Evolutionary conservation across 2,888 invertebrate species (phyloP), one percentile per base, ranked within the genome.

Genomic region (Limnephilus lunatus): DNA sequence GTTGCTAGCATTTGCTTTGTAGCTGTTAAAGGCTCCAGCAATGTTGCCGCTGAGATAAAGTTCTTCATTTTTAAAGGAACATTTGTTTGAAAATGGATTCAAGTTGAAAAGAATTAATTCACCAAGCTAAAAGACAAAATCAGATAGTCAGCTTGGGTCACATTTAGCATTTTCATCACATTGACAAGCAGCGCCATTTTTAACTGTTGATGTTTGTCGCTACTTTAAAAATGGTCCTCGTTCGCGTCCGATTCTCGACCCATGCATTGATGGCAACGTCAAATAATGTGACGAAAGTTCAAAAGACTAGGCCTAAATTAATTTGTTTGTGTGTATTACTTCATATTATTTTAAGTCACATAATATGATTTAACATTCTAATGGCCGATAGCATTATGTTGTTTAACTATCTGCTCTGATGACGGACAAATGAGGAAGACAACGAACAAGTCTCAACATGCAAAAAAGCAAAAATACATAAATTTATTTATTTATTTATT

Each of bases 41-140:
- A 30, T 48, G 35, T 90, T 83, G 4, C 31, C 53, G 48, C n/a
- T 83, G 44, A 90, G 83, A 48, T 90, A 90, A 12, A 44, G 25
- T 53, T 90, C 90, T 25, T 90, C 90, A 15, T 83, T 83, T 83
- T 90, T 90, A 53, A 31, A 90, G 7, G 44, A 14, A 32, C 90
- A 90, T 44, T 35, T 83, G 31, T 83, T 48, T 44, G 83, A 82
- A 87, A 96, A 96, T 0, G 96, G 96, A 93, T 96, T 95, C 92
- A 96, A 89, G 85, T 95, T 95, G 14, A 92, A 94, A 80, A 96
- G 93, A 85, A 96, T 95, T 30, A 95, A 94, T 86, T 93, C 94
- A 19, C 95, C 96, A 90, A 96, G 93, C 96, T 96, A 94, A 53
- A 94, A 94, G 14, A 85, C 14, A 86, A 44, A 39, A 48, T 44